Evolutionary conservation across 2,113 vertebrate species (phyloP).

Genomic region (Pterophyllum scalare): DNA sequence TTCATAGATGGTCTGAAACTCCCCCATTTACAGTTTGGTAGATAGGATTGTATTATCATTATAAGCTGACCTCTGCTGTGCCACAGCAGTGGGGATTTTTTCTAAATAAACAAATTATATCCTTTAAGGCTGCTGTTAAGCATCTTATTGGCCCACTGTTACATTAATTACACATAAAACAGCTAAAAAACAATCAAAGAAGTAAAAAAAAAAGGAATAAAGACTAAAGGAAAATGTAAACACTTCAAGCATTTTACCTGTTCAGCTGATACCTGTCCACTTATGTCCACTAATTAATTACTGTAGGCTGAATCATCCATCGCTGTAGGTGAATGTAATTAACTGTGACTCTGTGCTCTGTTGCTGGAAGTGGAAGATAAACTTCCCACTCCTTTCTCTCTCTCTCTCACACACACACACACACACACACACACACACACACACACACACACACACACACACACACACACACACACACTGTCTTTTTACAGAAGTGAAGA

Average conservation of each 20-base stretch:
- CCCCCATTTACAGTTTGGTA: neutral
- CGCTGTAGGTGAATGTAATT: neutral
- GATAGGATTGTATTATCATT: neutral
- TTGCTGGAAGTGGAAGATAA: neutral
- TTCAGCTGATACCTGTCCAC: neutral
- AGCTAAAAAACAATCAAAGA: neutral
- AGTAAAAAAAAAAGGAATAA: neutral
- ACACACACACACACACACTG: neutral
- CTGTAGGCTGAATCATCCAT: neutral
- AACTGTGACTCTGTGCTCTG: neutral
- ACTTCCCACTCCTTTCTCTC: neutral
- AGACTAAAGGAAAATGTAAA: neutral
- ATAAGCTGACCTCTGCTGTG: neutral
- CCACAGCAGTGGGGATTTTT: neutral
- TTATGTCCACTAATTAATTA: neutral
- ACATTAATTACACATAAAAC: neutral
- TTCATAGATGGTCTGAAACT: neutral
- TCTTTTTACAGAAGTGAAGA: neutral
- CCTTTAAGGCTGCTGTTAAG: neutral
- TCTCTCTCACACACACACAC: too few species aligned
- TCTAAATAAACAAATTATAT: neutral
- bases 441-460: too few species aligned
- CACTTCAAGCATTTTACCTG: neutral
- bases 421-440: too few species aligned
- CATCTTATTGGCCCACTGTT: accelerated